Evolutionary conservation across 2,888 invertebrate species (phyloP).

Genomic region (Psococerastis gibbosa): DNA sequence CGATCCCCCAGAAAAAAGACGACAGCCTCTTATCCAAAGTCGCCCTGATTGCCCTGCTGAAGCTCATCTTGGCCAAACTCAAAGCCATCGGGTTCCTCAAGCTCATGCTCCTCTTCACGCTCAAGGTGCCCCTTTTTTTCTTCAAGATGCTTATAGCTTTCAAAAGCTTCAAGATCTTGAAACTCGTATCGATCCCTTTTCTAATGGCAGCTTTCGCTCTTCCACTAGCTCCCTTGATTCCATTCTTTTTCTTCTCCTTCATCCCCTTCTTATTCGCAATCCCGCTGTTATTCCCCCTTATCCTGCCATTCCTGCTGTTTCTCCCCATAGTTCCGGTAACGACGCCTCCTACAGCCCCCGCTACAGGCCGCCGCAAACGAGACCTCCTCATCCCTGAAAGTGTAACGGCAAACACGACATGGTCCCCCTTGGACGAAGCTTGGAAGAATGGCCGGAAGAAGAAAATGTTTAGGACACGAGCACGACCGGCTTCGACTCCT

Average conservation of each 20-base stretch:
- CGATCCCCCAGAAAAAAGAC: slow-evolving; percentile 3
- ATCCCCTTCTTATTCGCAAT: slow-evolving; percentile 3
- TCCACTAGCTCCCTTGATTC: neutral
- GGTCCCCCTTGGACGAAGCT: slow-evolving; percentile 1
- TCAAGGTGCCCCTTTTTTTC: slow-evolving; percentile 5
- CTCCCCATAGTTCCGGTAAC: slow-evolving; percentile 6
- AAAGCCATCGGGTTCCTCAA: slow-evolving; percentile 7
- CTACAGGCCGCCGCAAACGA: neutral
- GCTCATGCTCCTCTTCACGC: slow-evolving; percentile 3
- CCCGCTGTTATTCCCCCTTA: neutral
- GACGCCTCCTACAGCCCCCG: neutral
- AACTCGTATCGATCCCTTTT: slow-evolving; percentile 2
- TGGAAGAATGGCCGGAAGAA: neutral
- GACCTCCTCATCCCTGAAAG: neutral
- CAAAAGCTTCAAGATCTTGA: slow-evolving; percentile 6
- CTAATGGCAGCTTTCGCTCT: neutral
- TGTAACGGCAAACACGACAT: neutral
- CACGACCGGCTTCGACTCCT: neutral
- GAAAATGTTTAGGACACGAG: neutral
- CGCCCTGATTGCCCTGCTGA: slow-evolving; percentile 7
- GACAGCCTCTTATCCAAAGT: slow-evolving; percentile 5
- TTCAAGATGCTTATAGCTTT: slow-evolving; percentile 1
- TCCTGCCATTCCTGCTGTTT: slow-evolving; percentile 2
- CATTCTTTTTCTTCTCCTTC: slow-evolving; percentile 2
- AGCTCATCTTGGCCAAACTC: slow-evolving; percentile 2